A percentile compares a stretch with the other conserved stretches of the same genome.
These are phyloP conservation scores for Phocoena sinus DNA, from an alignment of 2,113 vertebrate species.

Conservation along the genomic window DNA sequence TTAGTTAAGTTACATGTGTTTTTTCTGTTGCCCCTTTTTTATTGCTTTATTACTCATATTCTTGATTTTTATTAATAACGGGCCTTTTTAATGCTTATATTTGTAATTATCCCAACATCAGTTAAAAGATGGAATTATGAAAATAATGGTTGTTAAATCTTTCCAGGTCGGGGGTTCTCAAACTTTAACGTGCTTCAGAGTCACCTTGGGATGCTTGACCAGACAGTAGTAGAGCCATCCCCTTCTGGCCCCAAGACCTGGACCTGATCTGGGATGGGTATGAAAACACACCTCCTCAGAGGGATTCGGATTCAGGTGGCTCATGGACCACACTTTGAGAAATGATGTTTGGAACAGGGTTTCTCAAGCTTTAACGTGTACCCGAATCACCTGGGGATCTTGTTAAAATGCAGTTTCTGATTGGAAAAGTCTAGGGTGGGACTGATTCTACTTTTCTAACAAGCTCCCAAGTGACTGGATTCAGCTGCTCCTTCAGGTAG, in stretches of 20 bases:
- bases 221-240: rapidly evolving
- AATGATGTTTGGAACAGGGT: neutral
- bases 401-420: slow-evolving; percentile 11
- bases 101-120: neutral
- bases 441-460: neutral
- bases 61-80: neutral
- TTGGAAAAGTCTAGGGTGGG: neutral
- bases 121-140: neutral
- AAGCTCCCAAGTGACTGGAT: neutral
- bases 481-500: neutral
- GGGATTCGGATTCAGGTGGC: neutral
- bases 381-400: neutral
- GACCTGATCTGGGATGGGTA: neutral
- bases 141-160: neutral
- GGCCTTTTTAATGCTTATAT: neutral
- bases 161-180: neutral
- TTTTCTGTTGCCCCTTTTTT: neutral
- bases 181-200: neutral
- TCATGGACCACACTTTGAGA: neutral
- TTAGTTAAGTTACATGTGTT: neutral
- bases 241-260: neutral
- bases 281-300: neutral
- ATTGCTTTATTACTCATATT: neutral
- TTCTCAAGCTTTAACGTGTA: neutral
- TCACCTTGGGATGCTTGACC: neutral